phyloP scores from a whole-genome alignment of 2,888 invertebrate genomes.

The Phalangium opilio region DNA sequence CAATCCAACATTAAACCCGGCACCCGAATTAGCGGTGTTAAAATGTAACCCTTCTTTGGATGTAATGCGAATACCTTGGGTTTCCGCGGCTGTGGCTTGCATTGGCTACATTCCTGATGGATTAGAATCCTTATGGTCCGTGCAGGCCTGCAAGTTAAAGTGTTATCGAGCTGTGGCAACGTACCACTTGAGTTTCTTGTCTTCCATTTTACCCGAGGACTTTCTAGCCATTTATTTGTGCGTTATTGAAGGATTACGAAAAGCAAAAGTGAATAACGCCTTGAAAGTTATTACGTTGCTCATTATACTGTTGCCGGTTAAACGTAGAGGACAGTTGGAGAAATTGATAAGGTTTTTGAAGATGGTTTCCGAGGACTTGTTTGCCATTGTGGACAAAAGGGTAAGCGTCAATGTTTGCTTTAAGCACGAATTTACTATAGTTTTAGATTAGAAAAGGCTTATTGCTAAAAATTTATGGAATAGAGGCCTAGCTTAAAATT shows the following conservation, averaged over 20 bases:
- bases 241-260: slow-evolving; percentile 10
- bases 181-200: slow-evolving; percentile 8
- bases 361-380: slow-evolving; percentile 13
- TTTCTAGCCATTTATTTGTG: slow-evolving; percentile 12
- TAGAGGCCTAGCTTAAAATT: too few relatives aligned
- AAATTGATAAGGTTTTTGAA: slow-evolving; percentile 13
- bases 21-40: slow-evolving; percentile 8
- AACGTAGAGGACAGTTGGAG: slow-evolving; percentile 9
- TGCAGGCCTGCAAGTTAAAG: slow-evolving; percentile 14
- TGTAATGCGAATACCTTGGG: slow-evolving; percentile 11
- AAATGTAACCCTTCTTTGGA: slow-evolving; percentile 7
- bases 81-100: slow-evolving; percentile 10
- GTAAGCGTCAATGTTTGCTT: too few relatives aligned
- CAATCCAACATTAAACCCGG: slow-evolving; percentile 9
- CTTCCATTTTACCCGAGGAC: slow-evolving; percentile 11
- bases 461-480: too few relatives aligned
- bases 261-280: slow-evolving; percentile 5
- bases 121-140: slow-evolving; percentile 12
- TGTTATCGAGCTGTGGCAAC: slow-evolving; percentile 14
- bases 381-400: slow-evolving; percentile 14
- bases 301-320: slow-evolving; percentile 10
- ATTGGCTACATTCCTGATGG: slow-evolving; percentile 10
- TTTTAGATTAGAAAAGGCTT: too few relatives aligned
- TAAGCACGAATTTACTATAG: too few relatives aligned
- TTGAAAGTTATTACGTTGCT: slow-evolving; percentile 11